These are phyloP conservation scores for Catonia carolina DNA, from an alignment of 2,888 invertebrate species.

Conservation along the genomic window DNA sequence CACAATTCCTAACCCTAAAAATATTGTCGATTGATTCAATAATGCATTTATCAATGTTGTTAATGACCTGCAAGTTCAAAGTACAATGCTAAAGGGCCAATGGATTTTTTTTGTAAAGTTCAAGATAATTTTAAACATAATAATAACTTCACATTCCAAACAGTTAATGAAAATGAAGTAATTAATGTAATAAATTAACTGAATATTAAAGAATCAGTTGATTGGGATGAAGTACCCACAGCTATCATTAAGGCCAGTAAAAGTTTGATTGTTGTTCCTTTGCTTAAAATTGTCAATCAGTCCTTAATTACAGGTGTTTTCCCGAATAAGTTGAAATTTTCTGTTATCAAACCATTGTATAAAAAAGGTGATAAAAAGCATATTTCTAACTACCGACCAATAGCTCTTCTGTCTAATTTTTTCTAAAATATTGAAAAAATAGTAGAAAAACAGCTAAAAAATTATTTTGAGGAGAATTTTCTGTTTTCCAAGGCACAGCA, in stretches of 20 bases:
- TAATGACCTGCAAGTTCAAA: neutral
- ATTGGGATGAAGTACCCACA: constrained; percentile 8
- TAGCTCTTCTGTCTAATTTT: constrained; percentile 8
- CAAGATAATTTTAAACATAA: neutral
- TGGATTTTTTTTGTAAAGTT: neutral
- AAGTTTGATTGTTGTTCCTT: neutral
- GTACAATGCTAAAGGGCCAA: neutral
- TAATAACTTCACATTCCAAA: neutral
- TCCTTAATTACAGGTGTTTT: constrained; percentile 4
- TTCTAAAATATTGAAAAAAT: constrained; percentile 9
- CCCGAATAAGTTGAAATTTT: constrained; percentile 2
- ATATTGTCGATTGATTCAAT: neutral
- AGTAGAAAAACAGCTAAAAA: constrained; percentile 6
- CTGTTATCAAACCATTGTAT: constrained; percentile 3
- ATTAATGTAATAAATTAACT: neutral
- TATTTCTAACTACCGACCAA: constrained; percentile 5
- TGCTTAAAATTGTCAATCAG: neutral
- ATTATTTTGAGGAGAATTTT: constrained; percentile 3
- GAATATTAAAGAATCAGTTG: constrained; percentile 7
- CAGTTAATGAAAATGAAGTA: neutral
- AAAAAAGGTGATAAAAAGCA: constrained; percentile 2
- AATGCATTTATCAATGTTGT: neutral
- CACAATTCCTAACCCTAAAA: neutral
- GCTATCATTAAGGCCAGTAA: constrained; percentile 7
- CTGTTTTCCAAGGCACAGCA: neutral